Evolutionary conservation across 2,113 vertebrate species (phyloP).

Genomic region (Microcebus griseorufus): DNA sequence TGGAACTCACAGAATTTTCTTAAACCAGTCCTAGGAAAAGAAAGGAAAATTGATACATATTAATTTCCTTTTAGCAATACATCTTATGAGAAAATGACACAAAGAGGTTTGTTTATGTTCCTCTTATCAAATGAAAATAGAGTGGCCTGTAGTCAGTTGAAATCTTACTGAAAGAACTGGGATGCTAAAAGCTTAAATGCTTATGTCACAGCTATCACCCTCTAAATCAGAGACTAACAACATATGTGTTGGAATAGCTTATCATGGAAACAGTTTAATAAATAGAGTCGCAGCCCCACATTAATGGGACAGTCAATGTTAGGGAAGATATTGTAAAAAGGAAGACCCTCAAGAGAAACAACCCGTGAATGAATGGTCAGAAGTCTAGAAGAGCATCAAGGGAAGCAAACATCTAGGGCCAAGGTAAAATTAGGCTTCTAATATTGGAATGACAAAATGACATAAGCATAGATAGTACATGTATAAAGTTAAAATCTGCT

Average conservation of each 20-base stretch:
- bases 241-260: neutral
- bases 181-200: neutral
- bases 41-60: neutral
- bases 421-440: neutral
- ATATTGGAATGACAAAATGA: neutral
- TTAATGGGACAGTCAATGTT: neutral
- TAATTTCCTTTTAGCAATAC: neutral
- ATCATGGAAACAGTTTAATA: neutral
- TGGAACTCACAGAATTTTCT: neutral
- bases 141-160: neutral
- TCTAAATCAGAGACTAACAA: neutral
- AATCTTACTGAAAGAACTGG: neutral
- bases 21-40: neutral
- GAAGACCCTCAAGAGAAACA: neutral
- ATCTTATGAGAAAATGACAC: neutral
- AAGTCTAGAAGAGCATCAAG: neutral
- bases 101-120: neutral
- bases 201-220: neutral
- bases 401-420: neutral
- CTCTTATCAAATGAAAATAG: neutral
- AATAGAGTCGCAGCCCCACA: neutral
- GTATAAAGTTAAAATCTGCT: neutral
- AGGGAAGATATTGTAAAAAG: neutral
- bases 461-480: neutral
- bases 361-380: neutral